phyloP scores from a whole-genome alignment of 1,140 invertebrate genomes.

The Sweltsa coloradensis region DNA sequence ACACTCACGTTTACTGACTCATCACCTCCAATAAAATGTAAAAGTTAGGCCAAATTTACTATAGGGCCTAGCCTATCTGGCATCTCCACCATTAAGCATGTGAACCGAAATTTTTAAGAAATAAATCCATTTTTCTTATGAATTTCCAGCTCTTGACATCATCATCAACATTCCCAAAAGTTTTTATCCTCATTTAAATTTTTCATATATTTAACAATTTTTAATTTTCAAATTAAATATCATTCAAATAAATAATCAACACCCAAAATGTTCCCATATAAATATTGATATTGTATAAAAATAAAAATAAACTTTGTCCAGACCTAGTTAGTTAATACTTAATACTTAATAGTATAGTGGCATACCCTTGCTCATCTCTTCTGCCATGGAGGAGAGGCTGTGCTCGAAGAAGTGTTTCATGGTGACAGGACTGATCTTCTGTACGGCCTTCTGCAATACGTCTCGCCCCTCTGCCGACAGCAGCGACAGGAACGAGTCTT shows the following conservation, averaged over 20 bases:
- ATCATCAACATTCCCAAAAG: too few species aligned
- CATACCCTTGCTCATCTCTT: conserved; percentile 47
- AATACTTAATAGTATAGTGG: conserved; percentile 4
- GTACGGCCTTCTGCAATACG: conserved; percentile 39
- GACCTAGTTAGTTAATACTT: background rate
- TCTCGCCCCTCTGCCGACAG: conserved; percentile 37
- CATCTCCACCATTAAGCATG: too few species aligned
- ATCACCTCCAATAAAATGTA: too few species aligned
- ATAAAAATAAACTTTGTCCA: background rate
- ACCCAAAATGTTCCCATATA: background rate
- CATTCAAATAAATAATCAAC: background rate
- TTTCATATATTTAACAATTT: background rate
- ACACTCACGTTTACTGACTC: too few species aligned
- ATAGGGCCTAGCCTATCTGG: too few species aligned
- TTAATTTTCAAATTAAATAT: background rate
- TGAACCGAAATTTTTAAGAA: too few species aligned
- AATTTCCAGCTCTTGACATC: too few species aligned
- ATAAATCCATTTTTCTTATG: too few species aligned
- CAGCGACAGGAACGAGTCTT: conserved; percentile 33
- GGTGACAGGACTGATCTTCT: conserved; percentile 39
- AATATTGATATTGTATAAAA: background rate
- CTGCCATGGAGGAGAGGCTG: conserved; percentile 46
- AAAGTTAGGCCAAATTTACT: too few species aligned
- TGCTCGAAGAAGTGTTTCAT: conserved; percentile 49
- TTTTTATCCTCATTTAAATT: background rate